These are phyloP conservation scores for Leptinotarsa juncta DNA, from an alignment of 2,888 invertebrate genomes.

Conservation along the genomic window DNA sequence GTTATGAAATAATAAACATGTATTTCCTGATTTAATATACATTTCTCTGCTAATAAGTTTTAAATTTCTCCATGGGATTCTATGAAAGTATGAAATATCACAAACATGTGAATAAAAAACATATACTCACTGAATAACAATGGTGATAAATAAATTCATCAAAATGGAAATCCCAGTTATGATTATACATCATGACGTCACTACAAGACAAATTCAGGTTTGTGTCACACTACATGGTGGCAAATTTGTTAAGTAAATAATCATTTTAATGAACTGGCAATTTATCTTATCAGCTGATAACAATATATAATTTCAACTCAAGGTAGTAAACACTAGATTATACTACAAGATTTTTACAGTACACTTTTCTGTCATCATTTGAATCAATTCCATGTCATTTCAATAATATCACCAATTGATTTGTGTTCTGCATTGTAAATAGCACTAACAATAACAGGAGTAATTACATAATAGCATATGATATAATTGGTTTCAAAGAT, in stretches of 20 bases:
- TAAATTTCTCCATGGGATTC: not conserved
- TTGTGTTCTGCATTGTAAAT: not conserved
- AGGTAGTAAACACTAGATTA: not conserved
- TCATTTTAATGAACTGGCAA: conserved; percentile 18
- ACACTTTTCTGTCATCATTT: not conserved
- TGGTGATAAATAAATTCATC: conserved; percentile 28
- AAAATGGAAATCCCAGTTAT: conserved; percentile 28
- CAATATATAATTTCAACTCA: conserved; percentile 9
- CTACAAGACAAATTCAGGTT: conserved; percentile 2
- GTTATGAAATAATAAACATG: no score
- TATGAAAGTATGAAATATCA: not conserved
- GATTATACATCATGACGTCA: conserved; percentile 25
- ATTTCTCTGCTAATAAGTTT: no score
- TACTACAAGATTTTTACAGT: not conserved
- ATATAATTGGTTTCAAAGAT: not conserved
- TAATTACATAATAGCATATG: not conserved
- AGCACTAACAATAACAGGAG: not conserved
- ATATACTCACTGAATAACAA: conserved; percentile 24
- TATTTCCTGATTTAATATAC: no score
- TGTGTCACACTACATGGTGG: not conserved
- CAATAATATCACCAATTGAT: not conserved
- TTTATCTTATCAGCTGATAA: conserved; percentile 32
- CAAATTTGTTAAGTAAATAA: conserved; percentile 19
- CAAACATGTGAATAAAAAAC: not conserved
- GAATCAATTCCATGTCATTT: not conserved